These are phyloP conservation scores for Rhynchophorus ferrugineus DNA, from an alignment of 1,140 invertebrate genomes.

Conservation along the genomic window DNA sequence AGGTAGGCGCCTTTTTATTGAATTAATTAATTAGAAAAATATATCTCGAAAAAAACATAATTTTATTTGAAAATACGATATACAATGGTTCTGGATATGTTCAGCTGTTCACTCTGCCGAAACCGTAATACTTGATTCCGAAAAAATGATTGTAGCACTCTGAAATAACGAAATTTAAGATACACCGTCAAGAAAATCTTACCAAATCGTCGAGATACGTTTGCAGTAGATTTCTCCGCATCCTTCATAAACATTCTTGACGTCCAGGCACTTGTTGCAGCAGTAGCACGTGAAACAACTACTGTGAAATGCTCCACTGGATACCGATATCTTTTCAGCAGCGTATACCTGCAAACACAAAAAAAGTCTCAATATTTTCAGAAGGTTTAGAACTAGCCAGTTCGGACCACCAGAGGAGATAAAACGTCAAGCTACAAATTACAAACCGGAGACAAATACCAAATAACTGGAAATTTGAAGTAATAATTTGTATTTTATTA, in stretches of 20 bases:
- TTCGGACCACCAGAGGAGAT: no score
- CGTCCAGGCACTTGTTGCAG: conserved; percentile 45
- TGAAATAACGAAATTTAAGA: conserved; percentile 19
- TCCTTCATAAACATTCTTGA: conserved; percentile 44
- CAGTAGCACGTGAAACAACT: conserved; percentile 48
- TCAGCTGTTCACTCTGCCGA: conserved; percentile 9
- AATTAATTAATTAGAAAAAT: no score
- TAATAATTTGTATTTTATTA: no score
- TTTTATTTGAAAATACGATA: no score
- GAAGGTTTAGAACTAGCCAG: no score
- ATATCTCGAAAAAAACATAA: no score
- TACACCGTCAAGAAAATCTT: not conserved
- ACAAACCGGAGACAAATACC: no score
- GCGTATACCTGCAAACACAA: conserved; percentile 30
- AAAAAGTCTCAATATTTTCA: no score
- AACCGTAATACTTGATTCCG: conserved; percentile 26
- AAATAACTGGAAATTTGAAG: not conserved
- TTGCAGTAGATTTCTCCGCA: conserved; percentile 48
- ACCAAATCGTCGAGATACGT: no score
- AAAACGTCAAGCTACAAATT: no score
- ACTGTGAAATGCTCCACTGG: conserved; percentile 43
- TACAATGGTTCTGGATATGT: no score
- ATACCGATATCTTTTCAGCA: conserved; percentile 38
- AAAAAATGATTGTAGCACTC: conserved; percentile 30
- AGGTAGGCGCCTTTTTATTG: no score